Base-by-base conservation (phyloP, 2,113 vertebrate genomes). In the Leptosomus discolor region DNA sequence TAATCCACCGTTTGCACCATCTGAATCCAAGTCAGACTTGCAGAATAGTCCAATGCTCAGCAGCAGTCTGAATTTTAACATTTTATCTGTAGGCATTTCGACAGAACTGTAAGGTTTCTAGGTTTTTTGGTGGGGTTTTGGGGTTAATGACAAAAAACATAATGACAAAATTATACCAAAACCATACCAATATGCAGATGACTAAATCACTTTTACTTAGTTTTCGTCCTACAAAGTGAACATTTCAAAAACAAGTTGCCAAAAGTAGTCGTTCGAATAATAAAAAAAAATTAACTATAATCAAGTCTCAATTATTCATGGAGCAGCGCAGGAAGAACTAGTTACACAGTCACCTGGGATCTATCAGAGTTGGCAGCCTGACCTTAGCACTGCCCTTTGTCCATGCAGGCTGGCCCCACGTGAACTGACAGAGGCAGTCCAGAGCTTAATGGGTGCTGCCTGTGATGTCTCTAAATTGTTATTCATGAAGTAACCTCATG, bases 91-190 rank as follows among this genome's bases (percentile, higher is more conserved):
- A 43, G 18, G n/a, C 17, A 27, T 60, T 95, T 84, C 51, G 84
- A 92, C 3, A 60, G 8, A 6, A 76, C 37, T 27, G 0, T 4
- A 88, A 48, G 23, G 37, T 85, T 74, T 67, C 36, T 15, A 45
- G 14, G 14, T 1, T 0, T 22, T 51, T 60, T 26, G n/a, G 41
- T 4, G 21, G 43, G 3, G 2, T 22, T 76, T 87, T 8, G 5
- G 30, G 3, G 5, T 18, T 39, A 94, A 67, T 6, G 8, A 80
- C 27, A 46, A 85, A 87, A 77, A 83, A 26, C 29, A 41, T 9
- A 93, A 69, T 12, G 58, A n/a, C 1, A 63, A 81, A 94, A 63
- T 51, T 63, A 39, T 15, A 51, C 13, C 1, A 63, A 81, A 94
- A 63, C 46, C 58, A 39, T 15, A 51, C 13, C 39, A 16, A 48